These are phyloP conservation scores for Athalia rosae DNA, from an alignment of 2,888 invertebrate species.

Conservation along the genomic window DNA sequence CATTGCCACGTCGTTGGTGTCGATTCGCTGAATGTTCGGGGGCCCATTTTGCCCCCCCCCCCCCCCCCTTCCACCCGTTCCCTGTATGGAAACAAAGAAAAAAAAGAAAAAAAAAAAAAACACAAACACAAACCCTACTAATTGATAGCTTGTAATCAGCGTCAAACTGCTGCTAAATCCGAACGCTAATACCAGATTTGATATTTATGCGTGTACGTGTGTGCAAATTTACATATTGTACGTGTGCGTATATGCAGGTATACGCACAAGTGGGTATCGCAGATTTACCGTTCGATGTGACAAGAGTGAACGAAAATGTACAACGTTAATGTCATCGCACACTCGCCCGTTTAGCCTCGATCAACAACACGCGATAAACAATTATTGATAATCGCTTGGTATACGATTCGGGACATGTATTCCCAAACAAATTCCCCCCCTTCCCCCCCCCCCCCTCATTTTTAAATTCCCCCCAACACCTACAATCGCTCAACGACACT, in stretches of 20 bases:
- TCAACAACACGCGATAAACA: neutral
- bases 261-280: no score
- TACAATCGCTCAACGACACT: neutral
- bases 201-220: neutral
- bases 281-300: no score
- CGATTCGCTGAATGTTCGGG: no score
- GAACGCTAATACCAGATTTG: conserved; percentile 32
- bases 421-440: conserved; percentile 16
- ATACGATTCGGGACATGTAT: neutral
- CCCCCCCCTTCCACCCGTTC: no score
- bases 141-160: conserved; percentile 37
- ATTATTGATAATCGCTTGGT: conserved; percentile 25
- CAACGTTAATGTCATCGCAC: neutral
- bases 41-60: no score
- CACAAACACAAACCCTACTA: conserved; percentile 45
- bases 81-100: conserved; percentile 30
- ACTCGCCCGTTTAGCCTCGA: neutral
- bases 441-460: no score
- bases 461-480: no score
- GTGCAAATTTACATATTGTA: neutral
- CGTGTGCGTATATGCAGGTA: no score
- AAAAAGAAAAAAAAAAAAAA: conserved; percentile 41
- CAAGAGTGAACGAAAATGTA: neutral
- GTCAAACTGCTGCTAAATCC: conserved; percentile 33
- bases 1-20: no score